Base-by-base conservation (phyloP, 2,113 vertebrate species). In the Pseudorasbora parva region DNA sequence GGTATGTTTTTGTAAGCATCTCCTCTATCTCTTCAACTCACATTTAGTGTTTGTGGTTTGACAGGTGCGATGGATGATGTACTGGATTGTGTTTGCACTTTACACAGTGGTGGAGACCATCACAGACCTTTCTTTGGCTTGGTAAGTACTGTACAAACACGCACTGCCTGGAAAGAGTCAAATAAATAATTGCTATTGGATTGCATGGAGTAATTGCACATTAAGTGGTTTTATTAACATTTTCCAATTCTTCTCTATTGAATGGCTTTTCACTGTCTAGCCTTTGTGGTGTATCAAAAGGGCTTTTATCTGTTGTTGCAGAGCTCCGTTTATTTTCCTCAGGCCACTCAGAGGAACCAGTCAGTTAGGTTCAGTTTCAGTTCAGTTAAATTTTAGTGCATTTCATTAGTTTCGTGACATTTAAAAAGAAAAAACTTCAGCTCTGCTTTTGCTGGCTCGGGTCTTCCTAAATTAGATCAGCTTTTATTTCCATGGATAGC, bases 61-160 rank as follows among this genome's bases (percentile, higher is more conserved):
- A 21, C 84, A 97, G 96, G 96, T 97, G 84, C 95, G 96, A 72
- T 97, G 96, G 96, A 97, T 97, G 96, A 97, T 97, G 96, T 97
- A 97, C 85, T 97, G 96, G 96, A 97, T 97, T 86, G 95, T 97
- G 47, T 97, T 96, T 92, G 95, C 96, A 77, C 94, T 97, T 78
- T 97, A 95, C 51, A 96, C 95, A 5, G 93, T 96, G 57, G 92
- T 91, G 80, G 96, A 97, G 94, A 93, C 96, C 5, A 68, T 96
- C 91, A 90, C 94, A 62, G 96, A 97, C 87, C 89, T 95, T 57
- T 94, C 95, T 60, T 80, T 97, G 47, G 95, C 95, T 62, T 97
- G 96, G 96, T 97, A 94, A 95, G 90, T 68, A 19, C 45, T 54
- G 51, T 54, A 21, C 57, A 60, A 14, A 68, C 19, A 54, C 21